These are phyloP conservation scores for Sciurus vulgaris DNA, from an alignment of 2,797 vertebrate genomes.

Conservation along the genomic window DNA sequence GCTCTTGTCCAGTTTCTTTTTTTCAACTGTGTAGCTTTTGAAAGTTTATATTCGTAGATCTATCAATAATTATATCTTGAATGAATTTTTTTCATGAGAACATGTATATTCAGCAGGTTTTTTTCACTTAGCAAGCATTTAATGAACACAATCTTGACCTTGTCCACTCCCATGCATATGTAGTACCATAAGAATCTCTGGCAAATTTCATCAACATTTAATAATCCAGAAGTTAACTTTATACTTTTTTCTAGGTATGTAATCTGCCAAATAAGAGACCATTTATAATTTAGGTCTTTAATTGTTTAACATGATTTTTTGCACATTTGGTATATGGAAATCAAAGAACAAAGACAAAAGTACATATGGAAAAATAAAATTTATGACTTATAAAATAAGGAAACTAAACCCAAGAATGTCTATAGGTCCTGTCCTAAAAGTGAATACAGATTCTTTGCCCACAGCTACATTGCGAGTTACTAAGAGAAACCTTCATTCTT, in stretches of 20 bases:
- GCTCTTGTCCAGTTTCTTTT: not conserved
- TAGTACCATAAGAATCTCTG: not conserved
- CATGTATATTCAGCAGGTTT: not conserved
- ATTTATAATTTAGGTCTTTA: not conserved
- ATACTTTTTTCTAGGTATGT: not conserved
- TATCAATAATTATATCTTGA: not conserved
- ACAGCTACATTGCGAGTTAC: not conserved
- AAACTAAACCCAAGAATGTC: not conserved
- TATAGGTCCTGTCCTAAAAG: not conserved
- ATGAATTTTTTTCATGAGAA: not conserved
- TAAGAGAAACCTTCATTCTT: not conserved
- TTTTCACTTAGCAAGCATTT: not conserved
- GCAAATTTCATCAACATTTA: not conserved
- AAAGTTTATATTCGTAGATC: not conserved
- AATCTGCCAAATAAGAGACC: not conserved
- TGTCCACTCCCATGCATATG: not conserved
- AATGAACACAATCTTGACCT: not conserved
- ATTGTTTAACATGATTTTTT: not conserved
- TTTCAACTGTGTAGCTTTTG: not conserved
- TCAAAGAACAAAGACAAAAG: conserved; percentile 18
- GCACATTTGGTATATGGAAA: not conserved
- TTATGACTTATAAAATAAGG: not conserved
- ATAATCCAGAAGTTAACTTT: not conserved
- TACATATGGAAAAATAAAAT: conserved; percentile 29
- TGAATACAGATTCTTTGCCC: not conserved